A percentile compares a stretch with the other conserved stretches of the same genome.
Conservation (phyloP, 2,797 vertebrate genomes). For the Clarias platycephalus region DNA sequence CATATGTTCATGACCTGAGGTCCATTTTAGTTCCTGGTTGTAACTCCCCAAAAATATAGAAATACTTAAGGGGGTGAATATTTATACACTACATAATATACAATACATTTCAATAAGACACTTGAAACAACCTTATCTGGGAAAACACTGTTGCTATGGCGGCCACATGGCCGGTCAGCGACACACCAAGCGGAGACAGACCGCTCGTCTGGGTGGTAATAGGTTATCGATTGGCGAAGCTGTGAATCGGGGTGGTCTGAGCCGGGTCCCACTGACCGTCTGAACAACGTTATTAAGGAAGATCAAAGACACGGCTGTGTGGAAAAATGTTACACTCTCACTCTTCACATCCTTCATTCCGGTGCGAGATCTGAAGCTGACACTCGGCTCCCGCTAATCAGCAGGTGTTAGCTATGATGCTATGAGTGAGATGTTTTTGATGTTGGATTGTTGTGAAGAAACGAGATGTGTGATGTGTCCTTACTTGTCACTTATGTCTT, state of each 20-base stretch:
- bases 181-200: background rate
- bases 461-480: background rate
- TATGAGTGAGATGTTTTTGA: background rate
- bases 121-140: background rate
- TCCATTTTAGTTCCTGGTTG: too few species aligned
- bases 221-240: slow-evolving; percentile 33
- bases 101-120: background rate
- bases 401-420: background rate
- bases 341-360: slow-evolving; percentile 1
- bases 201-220: slow-evolving; percentile 23
- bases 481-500: background rate
- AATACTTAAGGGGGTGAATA: too few species aligned
- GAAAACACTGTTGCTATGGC: background rate
- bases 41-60: background rate
- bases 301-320: slow-evolving; percentile 1
- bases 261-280: background rate
- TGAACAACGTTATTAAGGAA: slow-evolving; percentile 31
- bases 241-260: background rate
- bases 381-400: background rate
- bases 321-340: background rate
- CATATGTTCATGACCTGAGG: too few species aligned
- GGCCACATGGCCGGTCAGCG: background rate
- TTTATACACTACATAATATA: background rate
- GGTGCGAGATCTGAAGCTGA: background rate
- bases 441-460: background rate